Conservation (phyloP, 1,140 invertebrate genomes). For the Penaeus japonicus region DNA sequence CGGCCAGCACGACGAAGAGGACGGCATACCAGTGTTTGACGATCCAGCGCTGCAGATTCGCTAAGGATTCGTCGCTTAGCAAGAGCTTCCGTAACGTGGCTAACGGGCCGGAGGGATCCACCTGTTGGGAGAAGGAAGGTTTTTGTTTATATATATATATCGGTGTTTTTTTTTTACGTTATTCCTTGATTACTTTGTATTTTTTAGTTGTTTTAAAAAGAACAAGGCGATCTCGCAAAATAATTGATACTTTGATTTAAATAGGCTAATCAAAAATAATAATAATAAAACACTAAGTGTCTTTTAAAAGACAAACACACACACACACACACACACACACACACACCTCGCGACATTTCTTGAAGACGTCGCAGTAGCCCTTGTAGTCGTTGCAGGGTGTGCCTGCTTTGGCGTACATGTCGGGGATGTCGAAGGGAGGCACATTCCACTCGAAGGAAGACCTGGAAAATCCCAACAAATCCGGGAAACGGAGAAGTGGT, state of each 20-base stretch:
- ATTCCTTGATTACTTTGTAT: too few species aligned
- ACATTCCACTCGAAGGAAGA: conserved; percentile 92
- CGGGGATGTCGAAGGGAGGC: conserved; percentile 86
- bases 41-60: conserved; percentile 84
- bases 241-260: too few species aligned
- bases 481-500: neutral
- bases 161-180: too few species aligned
- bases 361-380: conserved; percentile 99
- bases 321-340: too few species aligned
- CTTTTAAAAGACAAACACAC: neutral
- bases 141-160: neutral
- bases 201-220: too few species aligned
- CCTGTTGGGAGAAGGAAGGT: conserved; percentile 65
- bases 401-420: conserved; percentile 91
- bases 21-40: conserved; percentile 86
- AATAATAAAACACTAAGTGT: neutral
- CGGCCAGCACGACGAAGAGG: conserved; percentile 75
- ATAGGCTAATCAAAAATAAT: neutral
- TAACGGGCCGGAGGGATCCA: conserved; percentile 93
- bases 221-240: too few species aligned
- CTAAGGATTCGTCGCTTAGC: conserved; percentile 87
- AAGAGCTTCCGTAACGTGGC: conserved; percentile 86
- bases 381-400: conserved; percentile 98
- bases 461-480: conserved; percentile 63
- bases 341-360: conserved; percentile 87